Evolutionary conservation across 2,113 vertebrate genomes (phyloP), one percentile per base, ranked within the genome.

Genomic region (Patagioenas fasciata): DNA sequence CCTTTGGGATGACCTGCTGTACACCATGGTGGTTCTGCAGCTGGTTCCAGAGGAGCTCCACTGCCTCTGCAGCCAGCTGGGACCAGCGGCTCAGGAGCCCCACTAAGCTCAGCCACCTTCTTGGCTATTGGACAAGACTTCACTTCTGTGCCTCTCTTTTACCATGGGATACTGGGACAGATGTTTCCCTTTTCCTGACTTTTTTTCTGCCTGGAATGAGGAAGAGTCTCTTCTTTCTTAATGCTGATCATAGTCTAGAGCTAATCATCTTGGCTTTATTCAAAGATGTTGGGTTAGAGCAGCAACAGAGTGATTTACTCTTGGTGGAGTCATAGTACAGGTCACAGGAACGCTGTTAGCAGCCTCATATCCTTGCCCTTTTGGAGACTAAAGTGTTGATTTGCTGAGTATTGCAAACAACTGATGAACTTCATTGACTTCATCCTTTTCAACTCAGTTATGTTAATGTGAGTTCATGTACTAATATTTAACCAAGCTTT

Each of bases 401-500:
- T 80, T 29, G 14, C 11, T 28, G 7, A 0, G 4, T 47, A 19
- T 44, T 70, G n/a, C 6, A 1, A 77, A 54, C 12, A n/a, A 66
- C 42, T n/a, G 16, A 51, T 73, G 80, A 95, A 80, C 54, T 85
- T 78, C 6, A 31, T 6, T 38, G 78, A 12, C 26, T 38, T 79
- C 23, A 26, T 64, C 19, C 19, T 61, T 72, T 53, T 5, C 67
- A 61, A 9, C 9, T 73, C 29, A 40, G 48, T 69, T 57, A 47
- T 61, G 15, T 44, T 93, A 64, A 4, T 18, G 11, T 36, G 36
- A 88, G 75, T 86, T 93, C 83, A 65, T 77, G 8, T 8, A n/a
- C 28, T 44, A 96, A 96, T 83, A 57, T 61, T 95, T 96, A 91
- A 91, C 58, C 16, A 88, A 17, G 23, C 4, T 23, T 61, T 85